A percentile compares a stretch with the other conserved stretches of the same genome.
These are phyloP conservation scores for Temnothorax rugatulus DNA, from an alignment of 2,888 invertebrate species.

Conservation along the genomic window DNA sequence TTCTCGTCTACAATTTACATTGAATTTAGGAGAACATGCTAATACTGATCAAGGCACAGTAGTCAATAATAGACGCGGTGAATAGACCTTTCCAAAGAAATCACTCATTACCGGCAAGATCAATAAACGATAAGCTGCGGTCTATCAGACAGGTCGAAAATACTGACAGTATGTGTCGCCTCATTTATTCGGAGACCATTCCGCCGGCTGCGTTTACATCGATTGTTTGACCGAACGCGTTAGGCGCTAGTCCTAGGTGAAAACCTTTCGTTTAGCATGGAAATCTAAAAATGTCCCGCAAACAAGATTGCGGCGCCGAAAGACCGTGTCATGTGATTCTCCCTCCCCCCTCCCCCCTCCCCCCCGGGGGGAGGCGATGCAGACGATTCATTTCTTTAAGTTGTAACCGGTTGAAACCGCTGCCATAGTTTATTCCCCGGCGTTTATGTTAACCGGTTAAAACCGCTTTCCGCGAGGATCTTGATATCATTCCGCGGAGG, in stretches of 20 bases:
- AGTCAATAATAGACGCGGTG: not conserved
- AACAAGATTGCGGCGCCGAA: constrained; percentile 15
- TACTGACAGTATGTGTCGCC: constrained; percentile 33
- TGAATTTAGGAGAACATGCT: not conserved
- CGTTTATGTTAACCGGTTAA: constrained; percentile 46
- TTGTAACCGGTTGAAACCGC: constrained; percentile 72
- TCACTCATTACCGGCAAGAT: not conserved
- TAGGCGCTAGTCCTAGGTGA: not conserved
- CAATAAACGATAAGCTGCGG: not conserved
- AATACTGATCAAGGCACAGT: not conserved
- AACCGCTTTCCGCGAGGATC: constrained; percentile 64
- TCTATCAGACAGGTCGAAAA: constrained; percentile 3
- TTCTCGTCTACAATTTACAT: not conserved
- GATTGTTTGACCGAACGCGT: not conserved
- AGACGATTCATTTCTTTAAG: constrained; percentile 40
- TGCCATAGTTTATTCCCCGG: constrained; percentile 48
- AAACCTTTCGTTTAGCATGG: constrained; percentile 17
- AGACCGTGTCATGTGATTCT: constrained; percentile 33
- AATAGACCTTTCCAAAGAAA: constrained; percentile 35
- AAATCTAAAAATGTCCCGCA: constrained; percentile 29
- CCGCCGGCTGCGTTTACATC: not conserved
- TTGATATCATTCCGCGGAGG: constrained; percentile 41
- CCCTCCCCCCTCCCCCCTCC: too few species aligned
- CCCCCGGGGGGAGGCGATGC: not conserved
- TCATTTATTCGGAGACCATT: not conserved